Percentiles rank a stretch among this genome's conserved stretches.
Evolutionary conservation across 2,888 invertebrate species (phyloP).

Genomic region (Lamellibrachia columna): DNA sequence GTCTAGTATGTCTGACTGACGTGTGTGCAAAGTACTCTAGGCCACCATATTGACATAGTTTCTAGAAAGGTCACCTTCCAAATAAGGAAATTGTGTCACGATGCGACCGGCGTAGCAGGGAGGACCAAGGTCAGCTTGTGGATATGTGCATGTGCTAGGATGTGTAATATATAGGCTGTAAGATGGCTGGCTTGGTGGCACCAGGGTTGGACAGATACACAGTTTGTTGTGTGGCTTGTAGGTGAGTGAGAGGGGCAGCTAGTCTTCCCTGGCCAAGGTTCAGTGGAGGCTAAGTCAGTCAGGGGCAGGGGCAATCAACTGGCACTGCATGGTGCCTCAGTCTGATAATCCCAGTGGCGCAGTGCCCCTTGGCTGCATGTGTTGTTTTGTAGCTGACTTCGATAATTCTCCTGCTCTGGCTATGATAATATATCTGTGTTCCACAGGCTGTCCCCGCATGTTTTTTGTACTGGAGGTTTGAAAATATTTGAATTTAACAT

Average conservation of each 20-base stretch:
- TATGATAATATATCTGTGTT: background rate
- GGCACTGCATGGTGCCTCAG: conserved; percentile 1
- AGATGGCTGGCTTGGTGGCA: background rate
- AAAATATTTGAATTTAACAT: background rate
- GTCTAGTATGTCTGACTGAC: background rate
- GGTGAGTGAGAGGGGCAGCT: conserved; percentile 4
- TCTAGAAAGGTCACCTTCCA: conserved; percentile 16
- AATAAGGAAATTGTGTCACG: conserved; percentile 16
- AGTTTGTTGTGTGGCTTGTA: background rate
- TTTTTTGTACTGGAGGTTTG: background rate
- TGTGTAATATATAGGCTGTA: background rate
- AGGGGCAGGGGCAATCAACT: background rate
- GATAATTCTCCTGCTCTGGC: background rate
- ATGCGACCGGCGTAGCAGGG: background rate
- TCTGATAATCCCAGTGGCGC: background rate
- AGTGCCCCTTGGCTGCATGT: background rate
- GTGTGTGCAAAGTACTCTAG: conserved; percentile 6
- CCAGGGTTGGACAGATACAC: background rate
- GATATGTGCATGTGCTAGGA: background rate
- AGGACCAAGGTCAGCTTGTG: background rate
- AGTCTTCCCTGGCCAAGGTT: background rate
- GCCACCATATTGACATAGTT: background rate
- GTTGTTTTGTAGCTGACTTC: background rate
- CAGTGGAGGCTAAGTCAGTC: background rate
- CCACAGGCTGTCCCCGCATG: background rate